phyloP scores from a whole-genome alignment of 2,888 invertebrate genomes.

The Melanotus villosus region DNA sequence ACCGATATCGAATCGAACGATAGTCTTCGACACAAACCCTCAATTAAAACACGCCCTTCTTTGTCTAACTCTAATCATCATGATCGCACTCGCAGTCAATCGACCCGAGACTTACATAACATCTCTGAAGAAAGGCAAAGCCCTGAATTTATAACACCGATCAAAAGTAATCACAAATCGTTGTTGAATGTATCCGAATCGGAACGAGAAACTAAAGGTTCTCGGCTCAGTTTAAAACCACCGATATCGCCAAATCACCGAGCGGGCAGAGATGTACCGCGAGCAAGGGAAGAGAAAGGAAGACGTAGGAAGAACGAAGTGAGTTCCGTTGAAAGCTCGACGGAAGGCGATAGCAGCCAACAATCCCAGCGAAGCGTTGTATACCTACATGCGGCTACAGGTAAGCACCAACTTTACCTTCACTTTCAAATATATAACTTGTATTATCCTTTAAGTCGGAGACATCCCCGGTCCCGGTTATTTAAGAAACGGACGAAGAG shows the following conservation, averaged over 20 bases:
- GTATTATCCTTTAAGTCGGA: conserved; percentile 73
- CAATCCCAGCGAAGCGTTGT: conserved; percentile 88
- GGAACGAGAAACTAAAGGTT: conserved; percentile 60
- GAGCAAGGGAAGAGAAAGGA: conserved; percentile 66
- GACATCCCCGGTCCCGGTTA: conserved; percentile 84
- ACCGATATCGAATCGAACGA: conserved; percentile 84
- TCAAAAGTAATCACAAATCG: conserved; percentile 65
- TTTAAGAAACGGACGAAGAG: conserved; percentile 71
- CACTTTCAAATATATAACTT: neutral
- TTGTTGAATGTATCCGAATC: conserved; percentile 62
- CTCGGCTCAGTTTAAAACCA: conserved; percentile 62
- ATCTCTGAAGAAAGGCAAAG: conserved; percentile 69
- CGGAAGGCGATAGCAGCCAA: conserved; percentile 83
- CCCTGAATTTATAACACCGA: conserved; percentile 29
- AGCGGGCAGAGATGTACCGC: conserved; percentile 62
- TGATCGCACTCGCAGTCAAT: conserved; percentile 61
- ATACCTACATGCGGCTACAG: conserved; percentile 87
- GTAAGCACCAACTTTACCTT: no score
- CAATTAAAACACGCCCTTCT: conserved; percentile 54
- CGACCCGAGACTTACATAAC: conserved; percentile 71
- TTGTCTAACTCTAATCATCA: conserved; percentile 40
- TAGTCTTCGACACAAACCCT: conserved; percentile 64
- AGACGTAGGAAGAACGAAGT: conserved; percentile 68
- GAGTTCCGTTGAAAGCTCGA: conserved; percentile 77
- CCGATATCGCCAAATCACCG: conserved; percentile 64